phyloP scores from a whole-genome alignment of 1,140 invertebrate species.

The Macrobrachium nipponense region DNA sequence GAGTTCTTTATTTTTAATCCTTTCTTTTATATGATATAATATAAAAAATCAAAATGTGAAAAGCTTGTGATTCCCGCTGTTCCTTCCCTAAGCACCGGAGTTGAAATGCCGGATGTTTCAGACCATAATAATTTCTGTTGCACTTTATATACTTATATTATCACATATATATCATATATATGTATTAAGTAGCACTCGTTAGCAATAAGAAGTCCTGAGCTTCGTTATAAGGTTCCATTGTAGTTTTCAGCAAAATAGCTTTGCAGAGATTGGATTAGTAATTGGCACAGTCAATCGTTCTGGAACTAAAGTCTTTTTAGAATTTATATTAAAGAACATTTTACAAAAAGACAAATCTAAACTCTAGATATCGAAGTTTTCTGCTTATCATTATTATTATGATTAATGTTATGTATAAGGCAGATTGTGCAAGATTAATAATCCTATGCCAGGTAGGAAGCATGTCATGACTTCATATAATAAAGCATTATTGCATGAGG shows the following conservation, averaged over 20 bases:
- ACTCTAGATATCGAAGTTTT: too few relatives aligned
- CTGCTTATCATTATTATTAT: too few relatives aligned
- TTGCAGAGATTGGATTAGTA: constrained; percentile 2
- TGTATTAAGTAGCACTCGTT: constrained; percentile 57
- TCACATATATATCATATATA: constrained; percentile 47
- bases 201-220: constrained; percentile 56
- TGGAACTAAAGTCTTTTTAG: too few relatives aligned
- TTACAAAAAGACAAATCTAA: too few relatives aligned
- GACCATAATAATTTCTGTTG: constrained; percentile 40
- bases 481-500: too few relatives aligned
- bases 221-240: constrained; percentile 37
- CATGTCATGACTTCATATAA: too few relatives aligned
- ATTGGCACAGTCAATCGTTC: too few relatives aligned
- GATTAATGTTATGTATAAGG: too few relatives aligned
- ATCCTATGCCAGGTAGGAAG: too few relatives aligned
- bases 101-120: constrained; percentile 4
- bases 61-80: neutral
- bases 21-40: neutral
- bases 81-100: constrained; percentile 15
- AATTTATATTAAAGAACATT: too few relatives aligned
- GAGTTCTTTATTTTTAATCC: neutral
- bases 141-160: constrained; percentile 53
- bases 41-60: neutral
- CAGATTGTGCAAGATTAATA: too few relatives aligned
- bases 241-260: constrained; percentile 22